A percentile compares a stretch with the other conserved stretches of the same genome.
phyloP scores from a whole-genome alignment of 2,113 vertebrate genomes.

The Sturnus vulgaris region DNA sequence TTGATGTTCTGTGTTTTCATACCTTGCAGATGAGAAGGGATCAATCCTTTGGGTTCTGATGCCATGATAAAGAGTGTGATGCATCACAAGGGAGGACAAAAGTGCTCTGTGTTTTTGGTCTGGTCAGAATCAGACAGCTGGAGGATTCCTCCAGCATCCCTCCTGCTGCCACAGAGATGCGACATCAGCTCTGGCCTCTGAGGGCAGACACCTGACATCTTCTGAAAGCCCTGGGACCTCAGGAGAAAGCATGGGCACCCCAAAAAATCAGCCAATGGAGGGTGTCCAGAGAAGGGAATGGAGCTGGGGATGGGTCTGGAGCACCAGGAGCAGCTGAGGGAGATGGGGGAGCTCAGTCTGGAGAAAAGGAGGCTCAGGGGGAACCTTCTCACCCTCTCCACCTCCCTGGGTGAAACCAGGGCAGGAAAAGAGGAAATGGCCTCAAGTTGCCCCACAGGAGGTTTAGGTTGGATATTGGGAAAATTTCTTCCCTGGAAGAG shows the following conservation, averaged over 20 bases:
- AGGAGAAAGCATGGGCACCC: not conserved
- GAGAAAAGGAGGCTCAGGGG: not conserved
- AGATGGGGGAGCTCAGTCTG: not conserved
- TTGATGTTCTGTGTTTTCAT: not conserved
- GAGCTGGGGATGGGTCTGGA: not conserved
- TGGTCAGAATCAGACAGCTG: not conserved
- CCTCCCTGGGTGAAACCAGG: not conserved
- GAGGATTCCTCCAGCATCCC: not conserved
- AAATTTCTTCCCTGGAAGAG: not conserved
- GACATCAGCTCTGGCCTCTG: not conserved
- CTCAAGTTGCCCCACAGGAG: not conserved
- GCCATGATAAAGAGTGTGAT: fast-evolving
- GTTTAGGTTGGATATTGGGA: not conserved
- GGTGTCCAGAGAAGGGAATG: not conserved
- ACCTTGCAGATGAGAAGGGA: not conserved
- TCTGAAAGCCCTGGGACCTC: not conserved
- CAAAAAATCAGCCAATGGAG: not conserved
- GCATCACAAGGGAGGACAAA: not conserved
- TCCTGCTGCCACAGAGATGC: fast-evolving
- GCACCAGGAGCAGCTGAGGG: not conserved
- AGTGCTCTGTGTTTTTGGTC: not conserved
- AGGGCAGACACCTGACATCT: not conserved
- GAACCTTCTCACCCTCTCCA: not conserved
- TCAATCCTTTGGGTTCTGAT: not conserved
- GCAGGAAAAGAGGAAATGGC: not conserved